These are phyloP conservation scores for Leptura quadrifasciata DNA, from an alignment of 2,888 invertebrate species.

Conservation along the genomic window DNA sequence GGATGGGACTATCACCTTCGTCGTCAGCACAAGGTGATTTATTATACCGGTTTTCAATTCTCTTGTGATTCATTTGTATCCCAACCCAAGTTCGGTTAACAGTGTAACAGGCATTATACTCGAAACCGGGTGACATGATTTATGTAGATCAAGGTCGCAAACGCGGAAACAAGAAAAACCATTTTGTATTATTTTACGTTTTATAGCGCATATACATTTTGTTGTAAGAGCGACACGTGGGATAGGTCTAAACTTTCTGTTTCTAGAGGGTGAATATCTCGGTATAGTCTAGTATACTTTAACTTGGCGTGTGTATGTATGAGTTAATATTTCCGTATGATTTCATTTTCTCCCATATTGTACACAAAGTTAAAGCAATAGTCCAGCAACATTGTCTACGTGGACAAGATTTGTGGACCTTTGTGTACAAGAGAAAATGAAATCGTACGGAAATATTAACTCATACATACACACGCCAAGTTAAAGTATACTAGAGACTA, in stretches of 20 bases:
- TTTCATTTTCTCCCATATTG: no score
- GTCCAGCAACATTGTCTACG: no score
- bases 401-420: no score
- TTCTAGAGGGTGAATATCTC: background rate
- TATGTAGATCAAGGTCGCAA: constrained; percentile 12
- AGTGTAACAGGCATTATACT: background rate
- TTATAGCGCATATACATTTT: background rate
- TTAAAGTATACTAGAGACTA: no score
- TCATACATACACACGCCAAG: no score
- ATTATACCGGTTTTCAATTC: constrained; percentile 26
- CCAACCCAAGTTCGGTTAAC: constrained; percentile 2
- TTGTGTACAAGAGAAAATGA: no score
- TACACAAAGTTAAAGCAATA: no score
- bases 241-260: background rate
- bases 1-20: constrained; percentile 11
- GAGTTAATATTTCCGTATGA: no score
- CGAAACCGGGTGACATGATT: constrained; percentile 9
- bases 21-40: constrained; percentile 24
- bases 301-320: no score
- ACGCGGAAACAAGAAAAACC: background rate
- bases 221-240: background rate
- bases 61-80: constrained; percentile 18
- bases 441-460: no score
- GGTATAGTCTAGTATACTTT: no score
- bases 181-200: no score